Conservation (phyloP, 2,797 vertebrate genomes). For the Coregonus sp. region DNA sequence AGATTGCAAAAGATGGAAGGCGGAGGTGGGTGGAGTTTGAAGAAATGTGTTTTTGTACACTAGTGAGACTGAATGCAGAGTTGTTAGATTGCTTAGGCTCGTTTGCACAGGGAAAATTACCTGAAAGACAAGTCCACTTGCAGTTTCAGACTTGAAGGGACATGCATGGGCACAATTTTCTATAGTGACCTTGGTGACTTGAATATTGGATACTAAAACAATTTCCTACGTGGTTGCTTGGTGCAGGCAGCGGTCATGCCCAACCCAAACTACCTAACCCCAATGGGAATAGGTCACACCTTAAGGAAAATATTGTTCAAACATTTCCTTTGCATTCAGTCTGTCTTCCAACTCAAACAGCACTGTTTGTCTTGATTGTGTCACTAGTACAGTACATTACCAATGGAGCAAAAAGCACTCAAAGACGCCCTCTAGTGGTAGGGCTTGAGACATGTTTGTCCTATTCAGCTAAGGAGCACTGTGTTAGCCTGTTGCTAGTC, state of each 20-base stretch:
- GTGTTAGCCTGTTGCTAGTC: slow-evolving; percentile 16
- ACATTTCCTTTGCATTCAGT: slow-evolving; percentile 6
- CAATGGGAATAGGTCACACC: slow-evolving; percentile 3
- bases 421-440: slow-evolving; percentile 66
- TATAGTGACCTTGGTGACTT: not conserved
- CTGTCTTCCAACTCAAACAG: slow-evolving; percentile 11
- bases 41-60: not conserved
- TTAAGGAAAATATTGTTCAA: slow-evolving; percentile 24
- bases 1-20: not conserved
- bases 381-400: not conserved
- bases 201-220: not conserved
- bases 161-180: not conserved
- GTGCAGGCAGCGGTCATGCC: not conserved
- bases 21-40: not conserved
- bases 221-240: not conserved
- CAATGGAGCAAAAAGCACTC: not conserved
- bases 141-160: not conserved
- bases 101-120: not conserved
- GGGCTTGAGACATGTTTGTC: slow-evolving; percentile 18
- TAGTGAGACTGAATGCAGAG: not conserved
- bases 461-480: slow-evolving; percentile 20
- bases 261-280: not conserved
- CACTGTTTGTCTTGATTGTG: slow-evolving; percentile 8
- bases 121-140: not conserved
- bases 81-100: not conserved